Percentiles rank a stretch among this genome's conserved stretches.
Evolutionary conservation across 2,113 vertebrate species (phyloP).

Genomic region (Ammospiza nelsoni): DNA sequence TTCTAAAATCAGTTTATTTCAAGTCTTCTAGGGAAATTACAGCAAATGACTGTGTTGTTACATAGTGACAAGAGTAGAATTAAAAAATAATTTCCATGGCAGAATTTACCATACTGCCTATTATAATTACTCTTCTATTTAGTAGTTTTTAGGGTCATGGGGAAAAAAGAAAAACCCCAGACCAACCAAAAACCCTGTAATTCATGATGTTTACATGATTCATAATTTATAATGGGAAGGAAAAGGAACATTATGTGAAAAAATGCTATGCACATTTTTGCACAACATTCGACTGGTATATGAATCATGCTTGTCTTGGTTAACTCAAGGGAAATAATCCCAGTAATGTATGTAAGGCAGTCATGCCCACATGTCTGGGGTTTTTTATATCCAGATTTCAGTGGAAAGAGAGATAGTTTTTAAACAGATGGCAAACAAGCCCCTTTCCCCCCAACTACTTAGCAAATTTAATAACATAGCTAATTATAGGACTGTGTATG

Average conservation of each 20-base stretch:
- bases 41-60: not conserved
- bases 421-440: conserved; percentile 64
- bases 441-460: conserved; percentile 44
- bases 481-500: conserved; percentile 43
- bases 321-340: conserved; percentile 63
- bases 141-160: not conserved
- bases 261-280: conserved; percentile 55
- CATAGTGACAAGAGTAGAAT: not conserved
- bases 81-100: not conserved
- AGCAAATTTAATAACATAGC: conserved; percentile 58
- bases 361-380: conserved; percentile 57
- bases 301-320: conserved; percentile 61
- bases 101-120: not conserved
- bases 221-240: conserved; percentile 50
- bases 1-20: not conserved
- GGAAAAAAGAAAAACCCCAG: conserved; percentile 7
- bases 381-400: conserved; percentile 67
- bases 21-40: not conserved
- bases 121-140: not conserved
- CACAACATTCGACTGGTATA: conserved; percentile 43
- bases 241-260: conserved; percentile 40
- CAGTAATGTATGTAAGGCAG: conserved; percentile 56
- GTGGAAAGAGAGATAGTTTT: conserved; percentile 52
- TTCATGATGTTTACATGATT: conserved; percentile 26
- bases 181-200: not conserved